phyloP scores from a whole-genome alignment of 30 jellyfish, hydroid and myxozoan species.

The Turritopsis rubra region DNA sequence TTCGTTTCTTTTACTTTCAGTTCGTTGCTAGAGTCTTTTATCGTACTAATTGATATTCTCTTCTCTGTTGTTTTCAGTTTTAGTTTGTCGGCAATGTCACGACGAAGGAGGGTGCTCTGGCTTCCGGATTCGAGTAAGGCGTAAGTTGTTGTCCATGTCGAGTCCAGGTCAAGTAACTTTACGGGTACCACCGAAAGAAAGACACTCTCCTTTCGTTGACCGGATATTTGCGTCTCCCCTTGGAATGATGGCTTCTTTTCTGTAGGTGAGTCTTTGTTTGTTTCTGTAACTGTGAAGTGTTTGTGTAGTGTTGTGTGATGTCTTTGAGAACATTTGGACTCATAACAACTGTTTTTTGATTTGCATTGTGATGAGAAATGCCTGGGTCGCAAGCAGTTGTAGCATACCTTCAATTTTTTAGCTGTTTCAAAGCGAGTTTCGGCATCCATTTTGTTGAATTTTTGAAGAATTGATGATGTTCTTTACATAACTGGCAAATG shows the following conservation, averaged over 20 bases:
- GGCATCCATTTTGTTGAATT: not conserved
- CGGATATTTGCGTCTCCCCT: slow-evolving; percentile 9
- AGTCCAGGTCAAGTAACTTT: not conserved
- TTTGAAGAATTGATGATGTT: not conserved
- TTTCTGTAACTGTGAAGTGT: not conserved
- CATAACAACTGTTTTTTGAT: slow-evolving; percentile 5
- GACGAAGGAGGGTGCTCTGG: slow-evolving; percentile 6
- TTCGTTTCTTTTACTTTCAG: slow-evolving; percentile 3
- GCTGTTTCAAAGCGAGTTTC: not conserved
- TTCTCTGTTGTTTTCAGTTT: not conserved
- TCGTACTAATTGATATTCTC: slow-evolving; percentile 10
- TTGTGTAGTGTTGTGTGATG: slow-evolving; percentile 13
- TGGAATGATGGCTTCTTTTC: not conserved
- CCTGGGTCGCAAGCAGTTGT: not conserved
- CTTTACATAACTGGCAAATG: not conserved
- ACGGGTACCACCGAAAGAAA: slow-evolving; percentile 15
- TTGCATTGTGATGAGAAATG: not conserved
- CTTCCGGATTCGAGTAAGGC: slow-evolving; percentile 14
- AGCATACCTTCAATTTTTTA: not conserved
- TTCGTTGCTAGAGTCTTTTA: slow-evolving; percentile 1
- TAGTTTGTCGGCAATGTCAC: not conserved
- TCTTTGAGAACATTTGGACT: not conserved
- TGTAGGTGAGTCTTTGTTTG: not conserved
- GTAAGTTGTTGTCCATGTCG: slow-evolving; percentile 7
- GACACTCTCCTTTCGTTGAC: not conserved